These are phyloP conservation scores for Symphodus melops DNA, from an alignment of 2,113 vertebrate species.

Conservation along the genomic window DNA sequence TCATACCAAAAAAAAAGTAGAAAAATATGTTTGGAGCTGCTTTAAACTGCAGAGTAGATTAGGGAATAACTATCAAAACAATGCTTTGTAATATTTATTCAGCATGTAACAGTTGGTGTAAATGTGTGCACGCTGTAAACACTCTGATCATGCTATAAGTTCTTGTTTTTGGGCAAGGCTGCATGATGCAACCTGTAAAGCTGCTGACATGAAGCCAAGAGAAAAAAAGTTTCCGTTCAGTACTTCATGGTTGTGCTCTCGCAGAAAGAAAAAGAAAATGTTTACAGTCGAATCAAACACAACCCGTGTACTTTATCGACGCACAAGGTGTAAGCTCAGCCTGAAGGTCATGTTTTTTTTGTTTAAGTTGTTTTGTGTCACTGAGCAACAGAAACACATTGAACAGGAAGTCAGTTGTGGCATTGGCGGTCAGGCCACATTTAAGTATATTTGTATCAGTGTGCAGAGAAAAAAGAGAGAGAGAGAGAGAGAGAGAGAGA, in stretches of 20 bases:
- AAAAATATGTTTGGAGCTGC: too few species aligned
- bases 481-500: slow-evolving; percentile 40
- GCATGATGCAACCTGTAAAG: slow-evolving; percentile 59
- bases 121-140: not conserved
- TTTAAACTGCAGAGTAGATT: too few species aligned
- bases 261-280: not conserved
- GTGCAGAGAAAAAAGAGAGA: slow-evolving; percentile 55
- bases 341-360: slow-evolving; percentile 51
- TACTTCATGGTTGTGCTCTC: not conserved
- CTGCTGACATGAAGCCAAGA: slow-evolving; percentile 27
- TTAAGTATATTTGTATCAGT: slow-evolving; percentile 79
- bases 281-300: not conserved
- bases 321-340: not conserved
- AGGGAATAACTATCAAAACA: too few species aligned
- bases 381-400: slow-evolving; percentile 77
- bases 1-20: too few species aligned
- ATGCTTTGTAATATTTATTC: too few species aligned
- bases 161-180: slow-evolving; percentile 39
- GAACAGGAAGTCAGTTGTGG: slow-evolving; percentile 87
- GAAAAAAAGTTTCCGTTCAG: slow-evolving; percentile 39
- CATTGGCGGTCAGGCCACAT: slow-evolving; percentile 77
- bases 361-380: slow-evolving; percentile 65
- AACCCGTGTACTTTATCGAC: not conserved
- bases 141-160: slow-evolving; percentile 4
- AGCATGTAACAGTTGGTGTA: too few species aligned